Percentiles rank a stretch among this genome's conserved stretches.
Evolutionary conservation across 2,888 invertebrate genomes (phyloP).

Genomic region (Pinctada fucata): DNA sequence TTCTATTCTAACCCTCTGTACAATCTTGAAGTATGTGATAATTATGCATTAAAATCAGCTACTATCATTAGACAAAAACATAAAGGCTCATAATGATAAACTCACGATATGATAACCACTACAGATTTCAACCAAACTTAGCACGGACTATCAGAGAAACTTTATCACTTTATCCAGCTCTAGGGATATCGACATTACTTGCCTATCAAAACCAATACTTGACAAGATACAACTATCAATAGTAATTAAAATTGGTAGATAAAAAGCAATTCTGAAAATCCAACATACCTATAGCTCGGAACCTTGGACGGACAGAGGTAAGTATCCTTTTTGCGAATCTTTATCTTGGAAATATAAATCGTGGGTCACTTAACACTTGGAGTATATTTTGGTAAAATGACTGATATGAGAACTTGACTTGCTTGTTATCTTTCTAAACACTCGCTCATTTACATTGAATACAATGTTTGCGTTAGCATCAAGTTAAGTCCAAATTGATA

Average conservation of each 20-base stretch:
- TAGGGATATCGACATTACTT: background rate
- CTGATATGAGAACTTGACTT: constrained; percentile 5
- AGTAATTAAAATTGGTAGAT: constrained; percentile 8
- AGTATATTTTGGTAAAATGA: constrained; percentile 9
- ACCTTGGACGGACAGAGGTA: background rate
- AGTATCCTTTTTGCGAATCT: background rate
- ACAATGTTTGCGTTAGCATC: constrained; percentile 30
- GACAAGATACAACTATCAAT: constrained; percentile 3
- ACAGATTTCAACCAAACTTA: constrained; percentile 7
- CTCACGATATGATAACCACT: background rate
- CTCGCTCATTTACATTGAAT: constrained; percentile 32
- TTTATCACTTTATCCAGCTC: background rate
- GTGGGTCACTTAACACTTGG: constrained; percentile 9
- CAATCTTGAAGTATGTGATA: background rate
- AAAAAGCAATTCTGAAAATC: background rate
- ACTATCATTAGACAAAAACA: background rate
- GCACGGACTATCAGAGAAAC: background rate
- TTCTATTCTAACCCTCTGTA: background rate
- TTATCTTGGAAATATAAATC: background rate
- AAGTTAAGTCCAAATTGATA: constrained; percentile 25
- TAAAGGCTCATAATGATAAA: background rate
- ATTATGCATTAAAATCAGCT: constrained; percentile 1
- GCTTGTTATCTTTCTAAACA: constrained; percentile 5
- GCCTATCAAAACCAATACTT: background rate
- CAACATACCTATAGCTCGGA: background rate